Evolutionary conservation across 2,888 invertebrate genomes (phyloP).

Genomic region (Xanthia togata): DNA sequence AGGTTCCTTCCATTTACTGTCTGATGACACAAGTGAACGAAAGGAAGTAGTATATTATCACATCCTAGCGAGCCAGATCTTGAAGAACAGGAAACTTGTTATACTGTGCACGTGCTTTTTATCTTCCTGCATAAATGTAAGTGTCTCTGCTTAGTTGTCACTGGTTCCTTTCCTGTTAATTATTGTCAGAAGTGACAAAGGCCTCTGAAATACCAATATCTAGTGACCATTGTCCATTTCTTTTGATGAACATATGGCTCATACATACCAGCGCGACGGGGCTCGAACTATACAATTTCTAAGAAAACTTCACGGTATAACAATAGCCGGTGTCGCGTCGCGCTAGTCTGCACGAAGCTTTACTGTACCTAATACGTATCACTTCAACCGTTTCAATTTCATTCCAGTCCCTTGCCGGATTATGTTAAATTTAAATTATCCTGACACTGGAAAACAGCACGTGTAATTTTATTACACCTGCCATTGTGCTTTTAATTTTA

Average conservation of each 20-base stretch:
- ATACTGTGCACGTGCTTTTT: too few relatives aligned
- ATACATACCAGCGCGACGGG: too few relatives aligned
- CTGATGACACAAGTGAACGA: not conserved
- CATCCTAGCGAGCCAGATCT: not conserved
- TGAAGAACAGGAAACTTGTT: not conserved
- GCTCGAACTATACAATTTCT: too few relatives aligned
- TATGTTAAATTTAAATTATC: conserved; percentile 24
- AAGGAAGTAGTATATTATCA: not conserved
- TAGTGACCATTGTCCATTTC: not conserved
- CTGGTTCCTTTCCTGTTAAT: not conserved
- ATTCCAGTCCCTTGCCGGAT: not conserved
- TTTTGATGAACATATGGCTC: not conserved
- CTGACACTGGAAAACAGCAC: conserved; percentile 20
- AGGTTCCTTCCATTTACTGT: not conserved
- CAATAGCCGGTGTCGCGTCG: too few relatives aligned
- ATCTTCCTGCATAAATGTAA: too few relatives aligned
- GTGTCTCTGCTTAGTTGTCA: not conserved
- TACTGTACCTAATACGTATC: not conserved
- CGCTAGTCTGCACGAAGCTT: too few relatives aligned
- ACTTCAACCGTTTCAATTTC: conserved; percentile 13
- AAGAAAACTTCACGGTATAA: too few relatives aligned
- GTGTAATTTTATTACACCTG: conserved; percentile 33
- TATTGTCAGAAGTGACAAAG: not conserved
- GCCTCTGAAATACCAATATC: too few relatives aligned
- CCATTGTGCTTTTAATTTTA: conserved; percentile 26